Evolutionary conservation across 2,888 invertebrate species (phyloP).

Genomic region (Tetheella fluctuosa): DNA sequence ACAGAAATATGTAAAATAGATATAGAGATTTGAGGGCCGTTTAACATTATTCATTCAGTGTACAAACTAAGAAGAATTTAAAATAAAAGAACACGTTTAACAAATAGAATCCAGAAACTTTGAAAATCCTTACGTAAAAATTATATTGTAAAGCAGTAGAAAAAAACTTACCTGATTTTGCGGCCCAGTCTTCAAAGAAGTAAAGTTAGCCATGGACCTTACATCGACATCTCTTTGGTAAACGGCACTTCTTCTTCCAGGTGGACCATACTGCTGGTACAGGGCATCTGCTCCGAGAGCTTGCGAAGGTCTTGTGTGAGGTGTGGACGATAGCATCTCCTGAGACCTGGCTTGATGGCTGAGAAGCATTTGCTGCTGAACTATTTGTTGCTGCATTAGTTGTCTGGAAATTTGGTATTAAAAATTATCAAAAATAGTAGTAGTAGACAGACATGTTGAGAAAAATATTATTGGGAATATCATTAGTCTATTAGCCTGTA

Average conservation of each 20-base stretch:
- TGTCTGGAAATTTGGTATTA: constrained; percentile 51
- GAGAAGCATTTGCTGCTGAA: constrained; percentile 78
- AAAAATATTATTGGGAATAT: constrained; percentile 16
- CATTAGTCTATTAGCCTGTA: too few species aligned
- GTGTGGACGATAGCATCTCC: constrained; percentile 80
- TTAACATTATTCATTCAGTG: too few species aligned
- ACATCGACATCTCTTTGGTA: constrained; percentile 77
- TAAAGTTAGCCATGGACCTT: constrained; percentile 76
- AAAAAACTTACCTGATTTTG: constrained; percentile 60
- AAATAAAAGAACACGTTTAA: too few species aligned
- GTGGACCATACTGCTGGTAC: constrained; percentile 79
- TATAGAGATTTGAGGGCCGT: too few species aligned
- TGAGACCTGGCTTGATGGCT: constrained; percentile 83
- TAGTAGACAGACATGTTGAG: background rate
- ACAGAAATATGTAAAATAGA: too few species aligned
- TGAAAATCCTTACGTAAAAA: too few species aligned
- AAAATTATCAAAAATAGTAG: constrained; percentile 13
- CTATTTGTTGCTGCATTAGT: constrained; percentile 77
- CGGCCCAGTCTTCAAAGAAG: constrained; percentile 72
- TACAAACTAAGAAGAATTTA: too few species aligned
- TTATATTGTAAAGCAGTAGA: background rate
- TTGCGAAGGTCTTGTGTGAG: constrained; percentile 63
- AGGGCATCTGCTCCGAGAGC: constrained; percentile 77
- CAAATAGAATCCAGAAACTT: too few species aligned
- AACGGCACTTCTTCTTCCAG: constrained; percentile 72